These are phyloP conservation scores for Drosophila buzzatii DNA, from an alignment of 2,888 invertebrate genomes.

Conservation along the genomic window DNA sequence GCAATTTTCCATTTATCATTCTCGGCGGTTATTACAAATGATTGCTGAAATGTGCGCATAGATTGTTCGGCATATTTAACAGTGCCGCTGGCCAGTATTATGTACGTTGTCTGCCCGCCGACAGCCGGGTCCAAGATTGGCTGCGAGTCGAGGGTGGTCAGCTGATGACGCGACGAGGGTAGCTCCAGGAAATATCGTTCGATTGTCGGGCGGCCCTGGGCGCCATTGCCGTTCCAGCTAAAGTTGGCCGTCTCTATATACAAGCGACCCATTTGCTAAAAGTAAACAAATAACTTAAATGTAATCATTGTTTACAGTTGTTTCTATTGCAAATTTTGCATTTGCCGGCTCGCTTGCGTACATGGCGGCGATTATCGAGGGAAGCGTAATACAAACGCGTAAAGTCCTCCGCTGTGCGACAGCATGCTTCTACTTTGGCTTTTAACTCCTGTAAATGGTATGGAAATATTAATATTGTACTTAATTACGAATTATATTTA, in stretches of 20 bases:
- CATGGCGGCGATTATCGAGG: conserved; percentile 94
- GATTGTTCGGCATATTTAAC: conserved; percentile 89
- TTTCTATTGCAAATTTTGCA: background rate
- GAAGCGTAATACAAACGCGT: conserved; percentile 95
- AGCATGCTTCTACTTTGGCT: conserved; percentile 91
- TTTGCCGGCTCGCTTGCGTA: conserved; percentile 81
- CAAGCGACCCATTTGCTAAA: conserved; percentile 90
- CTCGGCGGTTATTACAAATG: conserved; percentile 94
- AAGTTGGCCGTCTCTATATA: conserved; percentile 94
- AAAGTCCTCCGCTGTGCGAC: conserved; percentile 94
- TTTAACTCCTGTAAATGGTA: conserved; percentile 86
- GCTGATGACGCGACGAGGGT: conserved; percentile 91
- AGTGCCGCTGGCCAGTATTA: conserved; percentile 93
- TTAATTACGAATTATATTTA: background rate
- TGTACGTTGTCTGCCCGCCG: conserved; percentile 91
- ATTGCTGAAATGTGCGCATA: conserved; percentile 92
- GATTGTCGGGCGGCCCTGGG: conserved; percentile 92
- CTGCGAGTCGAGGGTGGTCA: conserved; percentile 94
- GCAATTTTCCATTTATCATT: conserved; percentile 97
- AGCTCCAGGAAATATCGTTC: conserved; percentile 94
- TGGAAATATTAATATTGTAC: background rate
- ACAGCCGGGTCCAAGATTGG: conserved; percentile 92
- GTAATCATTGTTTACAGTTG: background rate
- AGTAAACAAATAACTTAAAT: conserved; percentile 22
- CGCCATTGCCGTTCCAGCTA: conserved; percentile 97